Base-by-base conservation (phyloP, 1,140 invertebrate species). In the Lanistes nyassanus region DNA sequence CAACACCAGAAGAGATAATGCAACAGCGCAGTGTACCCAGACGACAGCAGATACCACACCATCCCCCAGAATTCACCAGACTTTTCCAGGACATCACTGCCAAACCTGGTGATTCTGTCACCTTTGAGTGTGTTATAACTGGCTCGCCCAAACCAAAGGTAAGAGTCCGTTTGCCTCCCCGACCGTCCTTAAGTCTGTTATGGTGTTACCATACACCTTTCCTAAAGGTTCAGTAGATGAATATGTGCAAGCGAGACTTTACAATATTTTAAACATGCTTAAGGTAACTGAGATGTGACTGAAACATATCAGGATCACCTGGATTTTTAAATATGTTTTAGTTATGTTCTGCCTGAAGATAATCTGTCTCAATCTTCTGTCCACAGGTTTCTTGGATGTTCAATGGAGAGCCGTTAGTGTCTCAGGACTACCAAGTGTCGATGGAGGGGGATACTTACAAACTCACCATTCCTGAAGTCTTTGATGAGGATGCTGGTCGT, bases 61-160 rank as follows among this genome's bases (percentile, higher is more conserved):
- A 76, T 2, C 85, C 88, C 62, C 89, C 89, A 23, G 86, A 89
- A 76, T 88, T 90, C 79, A 76, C 79, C 62, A 85, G 82, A 77
- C 81, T 89, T 3, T 89, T 89, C 80, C 81, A 83, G 51, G 88
- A 89, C 75, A 76, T 81, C 66, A 79, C 75, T 11, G 87, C 90
- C 21, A 85, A 85, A 74, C 86, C 88, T 68, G 92, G 92, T n/a
- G 88, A 90, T 2, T 84, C 91, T 13, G 92, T 92, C 2, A 93
- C 92, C 82, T 94, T 95, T 81, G 93, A 94, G 81, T 94, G 94
- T 81, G 91, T 92, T 31, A 92, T 94, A 42, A 88, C 86, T 70
- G 94, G 94, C 26, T 93, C 92, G 84, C 94, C 94, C 0, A 91
- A 91, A 74, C 94, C 94, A 29, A 94, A 93, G 91, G 92, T 94